Conservation (phyloP, 2,888 invertebrate genomes). For the Mesoligia furuncula region DNA sequence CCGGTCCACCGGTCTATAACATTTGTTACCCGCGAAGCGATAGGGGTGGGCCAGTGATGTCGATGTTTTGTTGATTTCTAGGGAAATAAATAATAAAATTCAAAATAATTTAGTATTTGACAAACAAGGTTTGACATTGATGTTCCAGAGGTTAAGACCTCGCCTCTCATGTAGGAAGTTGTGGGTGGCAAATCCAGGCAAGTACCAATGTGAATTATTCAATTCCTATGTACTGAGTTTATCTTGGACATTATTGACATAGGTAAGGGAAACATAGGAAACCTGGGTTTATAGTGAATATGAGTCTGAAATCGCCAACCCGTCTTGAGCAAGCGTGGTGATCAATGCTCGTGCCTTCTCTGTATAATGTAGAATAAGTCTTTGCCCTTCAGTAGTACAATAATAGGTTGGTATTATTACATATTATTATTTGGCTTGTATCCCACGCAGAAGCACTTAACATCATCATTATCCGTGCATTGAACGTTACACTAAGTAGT, state of each 20-base stretch:
- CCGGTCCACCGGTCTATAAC: slow-evolving; percentile 78
- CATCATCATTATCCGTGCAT: not conserved
- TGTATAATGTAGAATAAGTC: not conserved
- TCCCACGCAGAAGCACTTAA: not conserved
- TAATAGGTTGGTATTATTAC: no score
- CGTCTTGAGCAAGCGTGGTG: not conserved
- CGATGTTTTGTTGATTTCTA: slow-evolving; percentile 12
- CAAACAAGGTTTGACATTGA: not conserved
- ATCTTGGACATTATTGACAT: not conserved
- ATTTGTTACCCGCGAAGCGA: slow-evolving; percentile 80
- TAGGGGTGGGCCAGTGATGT: slow-evolving; percentile 65
- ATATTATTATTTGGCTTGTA: no score
- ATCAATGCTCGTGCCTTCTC: not conserved
- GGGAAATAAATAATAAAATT: not conserved
- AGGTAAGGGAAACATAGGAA: no score
- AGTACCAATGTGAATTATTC: not conserved
- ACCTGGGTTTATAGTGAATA: not conserved
- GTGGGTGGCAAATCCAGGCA: not conserved
- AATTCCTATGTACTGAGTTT: not conserved
- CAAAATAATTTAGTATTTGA: not conserved
- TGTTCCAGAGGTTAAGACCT: not conserved
- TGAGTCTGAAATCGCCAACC: not conserved
- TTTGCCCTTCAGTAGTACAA: not conserved
- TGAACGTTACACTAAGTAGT: not conserved
- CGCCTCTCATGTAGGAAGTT: not conserved